These are phyloP conservation scores for Pseudomyrmex dendroicus DNA, from an alignment of 1,140 invertebrate species.

Conservation along the genomic window DNA sequence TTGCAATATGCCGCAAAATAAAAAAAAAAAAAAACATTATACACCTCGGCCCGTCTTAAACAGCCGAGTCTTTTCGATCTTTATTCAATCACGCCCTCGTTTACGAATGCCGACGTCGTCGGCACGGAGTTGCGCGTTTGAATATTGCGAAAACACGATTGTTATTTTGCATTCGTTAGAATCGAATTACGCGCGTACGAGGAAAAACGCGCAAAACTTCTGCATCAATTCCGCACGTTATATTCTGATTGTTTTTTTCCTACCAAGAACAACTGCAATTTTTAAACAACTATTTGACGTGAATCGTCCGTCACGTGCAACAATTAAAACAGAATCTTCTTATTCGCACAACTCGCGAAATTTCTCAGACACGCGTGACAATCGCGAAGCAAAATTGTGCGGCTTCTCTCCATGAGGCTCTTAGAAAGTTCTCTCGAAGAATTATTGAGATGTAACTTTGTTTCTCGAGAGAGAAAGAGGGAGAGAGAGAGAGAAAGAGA, in stretches of 20 bases:
- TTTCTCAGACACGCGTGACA: background rate
- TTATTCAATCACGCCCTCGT: slow-evolving; percentile 7
- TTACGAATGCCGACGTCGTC: slow-evolving; percentile 5
- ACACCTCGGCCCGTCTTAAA: slow-evolving; percentile 9
- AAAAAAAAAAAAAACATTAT: too few species aligned
- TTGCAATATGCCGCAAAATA: background rate
- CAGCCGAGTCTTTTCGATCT: background rate
- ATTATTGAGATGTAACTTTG: background rate
- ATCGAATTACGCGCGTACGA: background rate
- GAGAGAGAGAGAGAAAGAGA: too few species aligned
- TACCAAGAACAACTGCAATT: background rate
- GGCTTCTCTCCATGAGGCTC: too few species aligned
- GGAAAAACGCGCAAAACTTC: background rate
- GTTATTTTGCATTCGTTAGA: slow-evolving; percentile 8
- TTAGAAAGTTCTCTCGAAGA: slow-evolving; percentile 4
- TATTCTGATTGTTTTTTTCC: background rate
- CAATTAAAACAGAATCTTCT: too few species aligned
- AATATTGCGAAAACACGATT: background rate
- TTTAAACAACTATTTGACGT: background rate
- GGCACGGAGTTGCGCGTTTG: background rate
- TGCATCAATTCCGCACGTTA: too few species aligned
- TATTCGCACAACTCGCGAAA: too few species aligned
- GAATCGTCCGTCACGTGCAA: background rate
- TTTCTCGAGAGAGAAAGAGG: too few species aligned
- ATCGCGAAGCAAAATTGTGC: background rate